These are phyloP conservation scores for Chloromyia formosa DNA, from an alignment of 2,888 invertebrate species.

Conservation along the genomic window DNA sequence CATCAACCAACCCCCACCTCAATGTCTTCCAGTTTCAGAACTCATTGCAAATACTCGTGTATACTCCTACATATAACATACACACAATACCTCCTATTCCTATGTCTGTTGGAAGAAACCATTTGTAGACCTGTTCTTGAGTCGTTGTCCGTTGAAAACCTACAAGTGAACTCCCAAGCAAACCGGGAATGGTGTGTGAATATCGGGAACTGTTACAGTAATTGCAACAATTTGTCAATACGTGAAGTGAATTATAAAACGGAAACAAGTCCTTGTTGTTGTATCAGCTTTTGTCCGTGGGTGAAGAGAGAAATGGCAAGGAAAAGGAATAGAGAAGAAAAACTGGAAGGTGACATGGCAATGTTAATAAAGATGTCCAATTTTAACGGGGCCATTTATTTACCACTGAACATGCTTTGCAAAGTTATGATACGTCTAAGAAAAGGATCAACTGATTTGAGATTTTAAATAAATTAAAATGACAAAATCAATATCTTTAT, in stretches of 20 bases:
- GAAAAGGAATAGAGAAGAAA: background rate
- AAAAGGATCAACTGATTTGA: too few species aligned
- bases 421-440: too few species aligned
- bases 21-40: background rate
- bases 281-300: too few species aligned
- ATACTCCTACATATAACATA: too few species aligned
- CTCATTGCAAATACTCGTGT: background rate
- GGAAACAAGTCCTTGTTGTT: background rate
- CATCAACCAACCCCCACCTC: background rate
- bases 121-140: background rate
- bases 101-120: background rate
- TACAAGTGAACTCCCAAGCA: background rate
- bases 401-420: background rate
- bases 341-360: background rate
- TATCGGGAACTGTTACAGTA: conserved; percentile 22
- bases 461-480: too few species aligned
- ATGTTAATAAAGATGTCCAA: background rate
- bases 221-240: conserved; percentile 41
- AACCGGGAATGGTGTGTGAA: conserved; percentile 10
- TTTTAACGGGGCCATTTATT: background rate
- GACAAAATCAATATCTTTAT: too few species aligned
- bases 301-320: background rate
- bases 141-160: conserved; percentile 10
- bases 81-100: background rate
- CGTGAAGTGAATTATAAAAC: conserved; percentile 35